Percentiles rank a stretch among this genome's conserved stretches.
These are phyloP conservation scores for Meteorus colon DNA, from an alignment of 2,888 invertebrate genomes.

Conservation along the genomic window DNA sequence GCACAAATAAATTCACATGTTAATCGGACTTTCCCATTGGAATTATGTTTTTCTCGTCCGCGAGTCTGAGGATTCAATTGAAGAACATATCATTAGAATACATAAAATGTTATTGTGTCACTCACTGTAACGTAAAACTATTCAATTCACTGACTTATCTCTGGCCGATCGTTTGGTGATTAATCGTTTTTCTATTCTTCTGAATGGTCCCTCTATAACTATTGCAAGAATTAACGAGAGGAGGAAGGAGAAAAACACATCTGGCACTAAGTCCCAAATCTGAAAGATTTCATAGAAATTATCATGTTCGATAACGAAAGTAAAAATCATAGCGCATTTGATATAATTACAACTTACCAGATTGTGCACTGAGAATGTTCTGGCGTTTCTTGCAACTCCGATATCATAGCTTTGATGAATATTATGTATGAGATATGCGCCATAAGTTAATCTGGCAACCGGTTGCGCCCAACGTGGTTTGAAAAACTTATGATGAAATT, in stretches of 20 bases:
- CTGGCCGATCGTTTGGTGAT: constrained; percentile 44
- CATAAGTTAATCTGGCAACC: constrained; percentile 60
- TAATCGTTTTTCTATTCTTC: constrained; percentile 59
- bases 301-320: background rate
- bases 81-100: too few species aligned
- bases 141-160: background rate
- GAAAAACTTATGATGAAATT: constrained; percentile 58
- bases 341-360: constrained; percentile 51
- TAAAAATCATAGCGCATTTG: background rate
- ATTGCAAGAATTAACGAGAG: constrained; percentile 57
- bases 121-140: background rate
- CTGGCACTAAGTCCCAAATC: constrained; percentile 59
- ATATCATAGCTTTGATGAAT: constrained; percentile 58
- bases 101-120: too few species aligned
- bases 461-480: constrained; percentile 62
- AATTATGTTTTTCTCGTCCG: too few species aligned
- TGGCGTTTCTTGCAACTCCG: constrained; percentile 55
- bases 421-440: constrained; percentile 60
- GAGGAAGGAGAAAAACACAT: constrained; percentile 55
- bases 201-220: constrained; percentile 60
- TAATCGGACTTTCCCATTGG: too few species aligned
- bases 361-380: constrained; percentile 54
- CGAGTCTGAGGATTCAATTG: too few species aligned
- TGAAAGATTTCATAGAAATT: constrained; percentile 41
- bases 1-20: too few species aligned